Evolutionary conservation across 2,113 vertebrate species (phyloP), one percentile per base, ranked within the genome.

Genomic region (Sinosuthora webbiana): DNA sequence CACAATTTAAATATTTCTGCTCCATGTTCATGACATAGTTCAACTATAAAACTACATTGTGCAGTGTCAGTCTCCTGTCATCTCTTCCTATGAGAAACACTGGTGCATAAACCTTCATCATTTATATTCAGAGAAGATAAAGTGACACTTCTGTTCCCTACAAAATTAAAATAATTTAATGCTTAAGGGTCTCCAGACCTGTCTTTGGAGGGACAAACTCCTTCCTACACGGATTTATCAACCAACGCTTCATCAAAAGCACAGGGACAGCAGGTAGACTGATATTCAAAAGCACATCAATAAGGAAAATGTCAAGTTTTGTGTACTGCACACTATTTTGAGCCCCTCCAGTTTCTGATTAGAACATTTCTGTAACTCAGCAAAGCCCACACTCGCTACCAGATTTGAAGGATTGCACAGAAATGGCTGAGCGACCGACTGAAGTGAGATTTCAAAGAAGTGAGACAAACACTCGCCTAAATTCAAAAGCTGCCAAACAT

Each of bases 401-500:
- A 77, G 90, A 83, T 63, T 67, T 77, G 52, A 92, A 78, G 4
- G 6, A 94, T 64, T 79, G 78, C 79, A 59, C 64, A 1, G 11
- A 65, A 68, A 86, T 24, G 88, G 74, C 62, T 70, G 47, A 90
- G 45, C 8, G 33, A 65, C 28, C 35, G 4, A 60, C 69, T 63
- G 76, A 81, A 91, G 89, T 55, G 95, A 95, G 92, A 92, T 95
- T 87, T 93, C 92, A 92, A 93, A 95, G 84, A 83, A 94, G 89
- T 82, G 89, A 94, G 84, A 93, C 91, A 90, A 92, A 89, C 70
- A 18, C 84, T 62, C 59, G 50, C 93, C 70, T 57, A 62, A 93
- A 95, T 55, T 94, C 87, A 85, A 96, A 93, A 96, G 90, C 92
- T 96, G 94, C 94, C 96, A 96, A 94, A 83, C 64, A 75, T n/a